Percentiles rank a stretch among this genome's conserved stretches.
phyloP scores from a whole-genome alignment of 2,797 vertebrate species.

The Gorsachius magnificus region DNA sequence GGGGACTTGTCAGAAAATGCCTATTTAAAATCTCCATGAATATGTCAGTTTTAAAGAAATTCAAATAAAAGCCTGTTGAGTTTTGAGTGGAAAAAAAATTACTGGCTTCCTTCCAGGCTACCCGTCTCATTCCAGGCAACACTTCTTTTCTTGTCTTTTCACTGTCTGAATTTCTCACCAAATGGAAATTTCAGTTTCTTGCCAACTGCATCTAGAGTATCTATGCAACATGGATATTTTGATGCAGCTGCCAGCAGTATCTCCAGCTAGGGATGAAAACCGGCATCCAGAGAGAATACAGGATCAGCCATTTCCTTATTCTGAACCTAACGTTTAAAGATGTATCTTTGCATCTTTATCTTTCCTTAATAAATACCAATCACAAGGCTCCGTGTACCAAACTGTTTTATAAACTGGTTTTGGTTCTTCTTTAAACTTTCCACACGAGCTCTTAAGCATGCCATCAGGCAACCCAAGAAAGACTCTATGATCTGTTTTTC shows the following conservation, averaged over 20 bases:
- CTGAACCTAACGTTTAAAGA: not conserved
- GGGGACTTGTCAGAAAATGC: slow-evolving; percentile 43
- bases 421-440: not conserved
- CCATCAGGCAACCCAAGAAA: not conserved
- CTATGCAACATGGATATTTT: not conserved
- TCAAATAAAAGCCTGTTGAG: slow-evolving; percentile 49
- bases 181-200: slow-evolving; percentile 22
- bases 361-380: not conserved
- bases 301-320: not conserved
- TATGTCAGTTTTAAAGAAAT: slow-evolving; percentile 49
- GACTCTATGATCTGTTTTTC: not conserved
- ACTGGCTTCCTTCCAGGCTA: slow-evolving; percentile 28
- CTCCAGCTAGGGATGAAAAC: not conserved
- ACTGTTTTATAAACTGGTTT: not conserved
- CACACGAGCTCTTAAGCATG: not conserved
- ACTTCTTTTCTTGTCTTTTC: slow-evolving; percentile 44
- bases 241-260: not conserved
- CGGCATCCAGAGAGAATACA: not conserved
- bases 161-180: slow-evolving; percentile 35
- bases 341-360: not conserved
- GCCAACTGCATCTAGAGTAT: slow-evolving; percentile 27
- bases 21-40: slow-evolving; percentile 30
- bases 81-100: not conserved
- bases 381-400: not conserved
- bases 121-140: slow-evolving; percentile 19